Evolutionary conservation across 2,888 invertebrate species (phyloP).

Genomic region (Caradrina clavipalpis): DNA sequence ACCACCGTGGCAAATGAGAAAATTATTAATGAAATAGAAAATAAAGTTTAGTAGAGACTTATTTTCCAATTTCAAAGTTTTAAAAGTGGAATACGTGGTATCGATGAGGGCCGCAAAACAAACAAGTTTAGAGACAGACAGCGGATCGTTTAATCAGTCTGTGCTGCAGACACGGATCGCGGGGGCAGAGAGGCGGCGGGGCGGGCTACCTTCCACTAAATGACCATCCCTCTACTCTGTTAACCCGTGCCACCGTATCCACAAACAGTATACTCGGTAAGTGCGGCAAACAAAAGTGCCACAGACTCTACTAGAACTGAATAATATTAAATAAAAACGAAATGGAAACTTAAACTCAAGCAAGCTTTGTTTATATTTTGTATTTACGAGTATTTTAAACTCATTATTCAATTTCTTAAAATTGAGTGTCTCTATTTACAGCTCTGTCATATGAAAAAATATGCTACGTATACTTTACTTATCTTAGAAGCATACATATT

Average conservation of each 20-base stretch:
- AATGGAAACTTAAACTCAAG: not conserved
- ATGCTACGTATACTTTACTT: too few species aligned
- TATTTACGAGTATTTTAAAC: too few species aligned
- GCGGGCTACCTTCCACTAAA: conserved; percentile 86
- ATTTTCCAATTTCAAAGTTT: conserved; percentile 61
- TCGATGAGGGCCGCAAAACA: conserved; percentile 78
- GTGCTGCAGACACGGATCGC: conserved; percentile 78
- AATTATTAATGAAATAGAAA: conserved; percentile 23
- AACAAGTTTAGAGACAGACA: conserved; percentile 84
- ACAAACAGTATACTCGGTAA: conserved; percentile 88
- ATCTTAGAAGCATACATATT: too few species aligned
- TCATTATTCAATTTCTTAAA: not conserved
- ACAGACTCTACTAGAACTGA: conserved; percentile 69
- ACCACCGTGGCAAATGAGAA: not conserved
- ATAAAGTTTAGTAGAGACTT: conserved; percentile 19
- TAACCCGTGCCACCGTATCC: conserved; percentile 89
- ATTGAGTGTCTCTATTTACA: not conserved
- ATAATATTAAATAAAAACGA: conserved; percentile 14
- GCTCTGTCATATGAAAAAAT: not conserved
- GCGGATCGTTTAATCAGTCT: conserved; percentile 89
- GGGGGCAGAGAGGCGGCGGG: conserved; percentile 62
- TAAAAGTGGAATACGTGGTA: conserved; percentile 70
- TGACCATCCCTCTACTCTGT: conserved; percentile 89
- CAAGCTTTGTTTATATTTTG: not conserved
- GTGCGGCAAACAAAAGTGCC: conserved; percentile 75